Conservation (phyloP, 2,113 vertebrate species). For the Silurus meridionalis region DNA sequence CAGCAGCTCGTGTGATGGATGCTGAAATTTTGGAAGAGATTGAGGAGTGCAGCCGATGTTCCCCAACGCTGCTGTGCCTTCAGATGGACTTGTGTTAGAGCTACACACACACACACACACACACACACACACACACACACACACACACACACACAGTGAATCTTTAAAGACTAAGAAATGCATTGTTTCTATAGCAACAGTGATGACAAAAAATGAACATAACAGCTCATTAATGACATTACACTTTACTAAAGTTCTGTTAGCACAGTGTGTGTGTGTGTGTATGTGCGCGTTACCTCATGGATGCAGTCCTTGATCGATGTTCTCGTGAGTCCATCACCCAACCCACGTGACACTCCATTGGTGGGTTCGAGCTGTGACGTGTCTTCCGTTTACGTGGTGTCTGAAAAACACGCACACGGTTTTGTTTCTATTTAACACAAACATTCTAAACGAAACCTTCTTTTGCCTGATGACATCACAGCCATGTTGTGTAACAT, state of each 20-base stretch:
- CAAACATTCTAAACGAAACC: neutral
- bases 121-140: constrained; percentile 11
- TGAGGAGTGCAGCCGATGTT: constrained; percentile 94
- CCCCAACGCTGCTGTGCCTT: constrained; percentile 84
- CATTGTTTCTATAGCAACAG: neutral
- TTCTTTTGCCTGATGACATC: neutral
- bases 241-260: neutral
- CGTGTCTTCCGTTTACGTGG: constrained; percentile 96
- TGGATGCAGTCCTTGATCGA: constrained; percentile 90
- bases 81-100: constrained; percentile 89
- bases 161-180: neutral
- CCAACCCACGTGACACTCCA: constrained; percentile 98
- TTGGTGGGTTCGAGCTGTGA: constrained; percentile 95
- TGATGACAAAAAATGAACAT: neutral
- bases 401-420: constrained; percentile 72
- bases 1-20: constrained; percentile 95
- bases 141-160: neutral
- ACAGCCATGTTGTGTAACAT: too few relatives aligned
- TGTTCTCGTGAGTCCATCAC: constrained; percentile 99
- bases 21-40: constrained; percentile 98
- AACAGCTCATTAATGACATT: neutral
- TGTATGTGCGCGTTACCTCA: constrained; percentile 76
- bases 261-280: neutral
- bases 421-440: neutral
- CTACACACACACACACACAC: constrained; percentile 60